Conservation (phyloP, 2,113 vertebrate genomes). For the Drymodes brunneopygia region DNA sequence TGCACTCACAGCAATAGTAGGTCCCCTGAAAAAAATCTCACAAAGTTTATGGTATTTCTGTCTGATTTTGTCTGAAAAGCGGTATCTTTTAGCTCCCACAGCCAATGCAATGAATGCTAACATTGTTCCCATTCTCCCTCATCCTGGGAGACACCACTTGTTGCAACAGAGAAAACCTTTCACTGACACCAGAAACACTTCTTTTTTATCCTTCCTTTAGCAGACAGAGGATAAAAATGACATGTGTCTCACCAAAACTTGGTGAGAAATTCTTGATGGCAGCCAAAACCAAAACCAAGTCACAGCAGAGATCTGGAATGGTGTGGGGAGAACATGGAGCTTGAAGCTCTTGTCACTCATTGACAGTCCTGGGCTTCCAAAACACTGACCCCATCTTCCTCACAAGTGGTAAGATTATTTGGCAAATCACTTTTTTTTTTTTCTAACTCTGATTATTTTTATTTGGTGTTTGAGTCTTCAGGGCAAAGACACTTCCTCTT, state of each 20-base stretch:
- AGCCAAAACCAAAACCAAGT: background rate
- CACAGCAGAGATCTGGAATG: background rate
- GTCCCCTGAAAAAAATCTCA: background rate
- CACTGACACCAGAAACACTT: background rate
- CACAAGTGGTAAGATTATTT: background rate
- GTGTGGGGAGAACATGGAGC: rapidly evolving
- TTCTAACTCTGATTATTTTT: background rate
- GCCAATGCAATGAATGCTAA: background rate
- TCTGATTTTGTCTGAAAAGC: background rate
- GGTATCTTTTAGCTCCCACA: background rate
- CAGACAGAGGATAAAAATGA: background rate
- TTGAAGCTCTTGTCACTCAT: background rate
- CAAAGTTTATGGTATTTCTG: background rate
- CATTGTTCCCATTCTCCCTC: background rate
- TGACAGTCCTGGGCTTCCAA: background rate
- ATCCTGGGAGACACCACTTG: background rate
- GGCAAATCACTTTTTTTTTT: background rate
- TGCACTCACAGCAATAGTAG: background rate
- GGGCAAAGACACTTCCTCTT: background rate
- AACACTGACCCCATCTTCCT: background rate
- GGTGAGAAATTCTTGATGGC: background rate
- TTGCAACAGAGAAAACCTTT: background rate
- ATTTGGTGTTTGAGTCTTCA: background rate
- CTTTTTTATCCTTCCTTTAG: background rate
- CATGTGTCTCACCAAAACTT: background rate